phyloP scores from a whole-genome alignment of 1,140 invertebrate genomes.

The Pseudomyrmex dendroicus region DNA sequence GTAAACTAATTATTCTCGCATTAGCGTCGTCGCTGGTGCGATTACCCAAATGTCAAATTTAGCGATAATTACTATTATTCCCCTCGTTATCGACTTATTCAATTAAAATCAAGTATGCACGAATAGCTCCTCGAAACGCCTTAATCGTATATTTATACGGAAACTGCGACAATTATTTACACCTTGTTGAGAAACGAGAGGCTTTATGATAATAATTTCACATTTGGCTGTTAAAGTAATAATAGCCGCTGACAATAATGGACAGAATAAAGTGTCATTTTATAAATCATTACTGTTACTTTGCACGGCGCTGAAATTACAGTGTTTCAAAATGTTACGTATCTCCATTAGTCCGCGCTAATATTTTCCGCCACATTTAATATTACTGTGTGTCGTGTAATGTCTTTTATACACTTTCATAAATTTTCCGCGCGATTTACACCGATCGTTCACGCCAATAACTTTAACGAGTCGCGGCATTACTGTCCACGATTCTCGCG shows the following conservation, averaged over 20 bases:
- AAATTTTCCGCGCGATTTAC: constrained; percentile 30
- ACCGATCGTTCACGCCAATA: neutral
- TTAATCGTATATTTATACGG: neutral
- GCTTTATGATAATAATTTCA: constrained; percentile 17
- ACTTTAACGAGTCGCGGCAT: neutral
- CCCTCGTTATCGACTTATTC: neutral
- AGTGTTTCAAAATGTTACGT: neutral
- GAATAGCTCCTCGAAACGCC: no score
- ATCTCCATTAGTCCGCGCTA: neutral
- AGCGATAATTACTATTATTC: constrained; percentile 45
- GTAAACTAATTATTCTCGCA: constrained; percentile 53
- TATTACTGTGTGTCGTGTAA: neutral
- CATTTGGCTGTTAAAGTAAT: neutral
- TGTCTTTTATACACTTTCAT: constrained; percentile 3
- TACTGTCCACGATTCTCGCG: constrained; percentile 1
- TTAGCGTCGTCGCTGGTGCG: constrained; percentile 34
- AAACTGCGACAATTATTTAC: neutral
- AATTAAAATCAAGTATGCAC: no score
- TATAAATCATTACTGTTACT: no score
- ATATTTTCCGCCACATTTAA: constrained; percentile 12
- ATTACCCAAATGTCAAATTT: constrained; percentile 44
- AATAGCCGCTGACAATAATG: neutral
- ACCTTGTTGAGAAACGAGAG: neutral
- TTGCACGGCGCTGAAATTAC: neutral
- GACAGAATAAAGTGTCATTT: neutral